Conservation (phyloP, 1,140 invertebrate species). For the Cotesia glomerata region DNA sequence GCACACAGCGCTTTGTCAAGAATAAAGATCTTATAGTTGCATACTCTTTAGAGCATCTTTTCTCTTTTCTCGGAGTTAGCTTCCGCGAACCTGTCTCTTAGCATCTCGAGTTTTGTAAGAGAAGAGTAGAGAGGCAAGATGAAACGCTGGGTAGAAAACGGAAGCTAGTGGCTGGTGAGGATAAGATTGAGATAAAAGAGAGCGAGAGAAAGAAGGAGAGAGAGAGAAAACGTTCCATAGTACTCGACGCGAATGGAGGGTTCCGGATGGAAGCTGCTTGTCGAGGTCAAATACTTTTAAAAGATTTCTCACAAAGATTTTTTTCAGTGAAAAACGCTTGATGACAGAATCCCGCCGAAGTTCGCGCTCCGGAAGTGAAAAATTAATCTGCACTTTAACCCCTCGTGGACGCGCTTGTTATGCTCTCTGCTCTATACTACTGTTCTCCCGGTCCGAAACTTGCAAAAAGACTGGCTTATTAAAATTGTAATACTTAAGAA, state of each 20-base stretch:
- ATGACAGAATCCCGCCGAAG: neutral
- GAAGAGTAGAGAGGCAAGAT: conserved; percentile 4
- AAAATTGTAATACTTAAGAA: too few species aligned
- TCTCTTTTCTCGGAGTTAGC: too few species aligned
- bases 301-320: conserved; percentile 16
- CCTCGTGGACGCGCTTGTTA: neutral
- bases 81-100: neutral
- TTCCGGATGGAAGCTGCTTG: conserved; percentile 14
- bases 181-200: neutral
- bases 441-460: neutral
- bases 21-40: too few species aligned
- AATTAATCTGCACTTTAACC: conserved; percentile 19
- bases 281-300: conserved; percentile 21
- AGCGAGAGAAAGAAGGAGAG: too few species aligned
- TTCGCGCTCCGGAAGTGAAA: conserved; percentile 10
- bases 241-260: conserved; percentile 7
- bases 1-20: too few species aligned
- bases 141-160: conserved; percentile 6
- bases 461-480: neutral
- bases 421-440: neutral
- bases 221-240: neutral
- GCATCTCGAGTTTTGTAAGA: conserved; percentile 10
- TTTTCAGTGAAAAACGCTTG: neutral
- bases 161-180: conserved; percentile 13
- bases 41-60: too few species aligned